Evolutionary conservation across 2,113 vertebrate species (phyloP).

Genomic region (Blennius ocellaris): DNA sequence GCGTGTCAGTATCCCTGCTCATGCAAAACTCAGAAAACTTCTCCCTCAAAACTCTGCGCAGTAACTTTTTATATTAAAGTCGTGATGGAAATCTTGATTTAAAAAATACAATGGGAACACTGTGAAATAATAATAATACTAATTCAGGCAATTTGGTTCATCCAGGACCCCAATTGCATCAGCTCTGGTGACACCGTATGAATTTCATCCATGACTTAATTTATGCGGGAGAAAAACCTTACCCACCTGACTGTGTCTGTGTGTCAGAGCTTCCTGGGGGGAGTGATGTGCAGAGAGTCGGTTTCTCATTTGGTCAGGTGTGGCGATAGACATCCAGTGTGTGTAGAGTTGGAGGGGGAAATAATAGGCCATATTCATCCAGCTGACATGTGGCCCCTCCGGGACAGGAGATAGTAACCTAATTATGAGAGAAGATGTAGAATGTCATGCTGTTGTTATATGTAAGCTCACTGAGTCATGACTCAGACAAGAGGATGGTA

Average conservation of each 20-base stretch:
- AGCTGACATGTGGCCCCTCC: constrained; percentile 50
- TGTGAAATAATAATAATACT: not conserved
- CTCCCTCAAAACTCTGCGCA: too few relatives aligned
- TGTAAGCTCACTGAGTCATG: constrained; percentile 40
- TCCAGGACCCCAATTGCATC: not conserved
- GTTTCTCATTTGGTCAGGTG: constrained; percentile 67
- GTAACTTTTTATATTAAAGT: too few relatives aligned
- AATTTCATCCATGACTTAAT: constrained; percentile 21
- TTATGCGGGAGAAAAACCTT: constrained; percentile 35
- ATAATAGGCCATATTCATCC: constrained; percentile 63
- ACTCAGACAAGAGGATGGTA: constrained; percentile 22
- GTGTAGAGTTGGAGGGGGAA: constrained; percentile 43
- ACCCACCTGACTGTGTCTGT: constrained; percentile 45
- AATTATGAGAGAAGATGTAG: constrained; percentile 48
- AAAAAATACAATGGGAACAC: too few relatives aligned
- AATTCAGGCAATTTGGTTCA: not conserved
- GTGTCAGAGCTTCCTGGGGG: constrained; percentile 45
- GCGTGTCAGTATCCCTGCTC: too few relatives aligned
- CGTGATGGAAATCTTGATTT: too few relatives aligned
- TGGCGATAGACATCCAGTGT: constrained; percentile 56
- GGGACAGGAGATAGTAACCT: constrained; percentile 59
- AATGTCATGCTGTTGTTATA: constrained; percentile 53
- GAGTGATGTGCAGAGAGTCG: constrained; percentile 42
- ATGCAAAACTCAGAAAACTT: too few relatives aligned
- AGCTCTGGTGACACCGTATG: not conserved